phyloP scores from a whole-genome alignment of 35 echinoderm and acorn worm genomes.

The Hemicentrotus pulcherrimus region DNA sequence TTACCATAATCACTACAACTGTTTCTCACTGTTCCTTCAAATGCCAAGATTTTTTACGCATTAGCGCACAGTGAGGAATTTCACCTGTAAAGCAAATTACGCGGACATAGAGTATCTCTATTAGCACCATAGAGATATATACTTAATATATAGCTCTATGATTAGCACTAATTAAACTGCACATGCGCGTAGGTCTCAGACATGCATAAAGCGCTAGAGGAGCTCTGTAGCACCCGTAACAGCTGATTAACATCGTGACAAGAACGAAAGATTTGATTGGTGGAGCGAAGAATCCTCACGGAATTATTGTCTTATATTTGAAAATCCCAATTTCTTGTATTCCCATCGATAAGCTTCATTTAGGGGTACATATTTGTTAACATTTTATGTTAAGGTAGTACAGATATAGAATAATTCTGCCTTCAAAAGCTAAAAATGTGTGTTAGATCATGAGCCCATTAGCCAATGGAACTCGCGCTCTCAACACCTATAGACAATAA shows the following conservation, averaged over 20 bases:
- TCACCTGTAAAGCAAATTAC: background rate
- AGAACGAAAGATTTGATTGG: slow-evolving; percentile 24
- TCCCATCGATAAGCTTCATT: background rate
- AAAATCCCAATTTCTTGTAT: background rate
- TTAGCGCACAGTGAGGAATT: background rate
- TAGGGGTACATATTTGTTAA: background rate
- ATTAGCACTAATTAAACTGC: slow-evolving; percentile 52
- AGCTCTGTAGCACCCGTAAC: background rate
- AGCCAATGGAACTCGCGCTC: slow-evolving; percentile 28
- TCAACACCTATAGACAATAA: background rate
- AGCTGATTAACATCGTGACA: slow-evolving; percentile 7
- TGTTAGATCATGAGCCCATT: background rate
- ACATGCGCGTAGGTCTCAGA: slow-evolving; percentile 11
- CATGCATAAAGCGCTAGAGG: background rate
- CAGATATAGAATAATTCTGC: background rate
- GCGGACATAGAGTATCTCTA: no score
- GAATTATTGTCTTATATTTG: background rate
- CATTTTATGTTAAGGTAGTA: background rate
- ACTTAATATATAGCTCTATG: background rate
- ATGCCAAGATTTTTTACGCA: no score
- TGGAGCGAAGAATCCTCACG: background rate
- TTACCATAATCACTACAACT: no score
- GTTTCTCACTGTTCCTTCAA: no score
- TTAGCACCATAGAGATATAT: no score
- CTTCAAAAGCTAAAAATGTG: background rate